phyloP scores from a whole-genome alignment of 2,797 vertebrate species.

The Falco berigora region DNA sequence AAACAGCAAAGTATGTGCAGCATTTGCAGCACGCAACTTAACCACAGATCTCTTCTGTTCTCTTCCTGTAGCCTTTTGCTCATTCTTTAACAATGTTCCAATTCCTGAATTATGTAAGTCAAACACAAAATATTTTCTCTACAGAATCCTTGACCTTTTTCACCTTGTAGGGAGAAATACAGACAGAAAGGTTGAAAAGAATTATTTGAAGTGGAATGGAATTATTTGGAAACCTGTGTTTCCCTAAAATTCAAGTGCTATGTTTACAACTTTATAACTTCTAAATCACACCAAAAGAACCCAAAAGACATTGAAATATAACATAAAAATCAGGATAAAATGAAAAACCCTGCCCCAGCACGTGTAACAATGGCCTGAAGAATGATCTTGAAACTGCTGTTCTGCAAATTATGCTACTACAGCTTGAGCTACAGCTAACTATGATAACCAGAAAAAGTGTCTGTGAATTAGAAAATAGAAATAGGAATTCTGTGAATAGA shows the following conservation, averaged over 20 bases:
- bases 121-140: not conserved
- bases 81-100: not conserved
- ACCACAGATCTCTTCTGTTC: not conserved
- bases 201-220: not conserved
- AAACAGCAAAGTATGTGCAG: not conserved
- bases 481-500: not conserved
- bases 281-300: not conserved
- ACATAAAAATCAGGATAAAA: not conserved
- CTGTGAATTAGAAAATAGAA: not conserved
- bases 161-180: not conserved
- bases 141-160: not conserved
- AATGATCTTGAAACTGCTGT: not conserved
- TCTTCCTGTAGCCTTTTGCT: not conserved
- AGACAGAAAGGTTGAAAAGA: not conserved
- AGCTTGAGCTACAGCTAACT: not conserved
- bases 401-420: not conserved
- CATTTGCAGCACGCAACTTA: not conserved
- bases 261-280: not conserved
- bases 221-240: not conserved
- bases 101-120: not conserved
- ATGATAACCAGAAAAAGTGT: not conserved
- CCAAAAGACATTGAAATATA: not conserved
- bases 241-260: not conserved
- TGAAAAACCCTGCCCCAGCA: not conserved
- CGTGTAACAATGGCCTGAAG: not conserved